Conservation (phyloP, 2,888 invertebrate species). For the Sphecodes monilicornis region DNA sequence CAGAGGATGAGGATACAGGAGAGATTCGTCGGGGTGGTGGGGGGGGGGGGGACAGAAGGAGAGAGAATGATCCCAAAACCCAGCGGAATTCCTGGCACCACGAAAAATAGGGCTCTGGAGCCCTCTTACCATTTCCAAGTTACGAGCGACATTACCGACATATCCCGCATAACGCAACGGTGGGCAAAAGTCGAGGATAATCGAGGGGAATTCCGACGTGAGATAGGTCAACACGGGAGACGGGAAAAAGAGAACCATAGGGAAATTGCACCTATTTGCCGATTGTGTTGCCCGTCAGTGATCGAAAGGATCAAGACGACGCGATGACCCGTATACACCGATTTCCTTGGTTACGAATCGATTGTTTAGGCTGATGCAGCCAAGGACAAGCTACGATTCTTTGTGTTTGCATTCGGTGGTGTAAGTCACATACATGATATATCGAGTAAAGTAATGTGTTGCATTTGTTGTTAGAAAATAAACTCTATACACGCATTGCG, state of each 20-base stretch:
- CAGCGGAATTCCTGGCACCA: slow-evolving; percentile 60
- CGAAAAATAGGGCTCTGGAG: slow-evolving; percentile 68
- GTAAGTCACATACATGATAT: too few relatives aligned
- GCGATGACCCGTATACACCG: neutral
- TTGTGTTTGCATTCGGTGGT: too few relatives aligned
- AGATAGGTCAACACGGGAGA: slow-evolving; percentile 45
- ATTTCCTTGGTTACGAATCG: neutral
- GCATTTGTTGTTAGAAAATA: too few relatives aligned
- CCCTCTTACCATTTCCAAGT: slow-evolving; percentile 70
- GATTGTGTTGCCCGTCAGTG: slow-evolving; percentile 25
- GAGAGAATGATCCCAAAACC: slow-evolving; percentile 60
- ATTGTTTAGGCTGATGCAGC: neutral
- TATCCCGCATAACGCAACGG: slow-evolving; percentile 64
- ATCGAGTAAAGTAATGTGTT: too few relatives aligned
- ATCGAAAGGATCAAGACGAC: slow-evolving; percentile 31
- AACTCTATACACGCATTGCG: too few relatives aligned
- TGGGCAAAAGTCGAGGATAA: slow-evolving; percentile 64
- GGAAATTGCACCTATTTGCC: slow-evolving; percentile 36
- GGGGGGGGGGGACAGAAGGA: neutral
- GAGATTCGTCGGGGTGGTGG: neutral
- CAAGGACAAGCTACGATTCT: neutral
- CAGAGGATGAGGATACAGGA: slow-evolving; percentile 29
- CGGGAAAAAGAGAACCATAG: slow-evolving; percentile 23
- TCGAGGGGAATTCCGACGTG: slow-evolving; percentile 49
- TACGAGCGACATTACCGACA: slow-evolving; percentile 69